Percentiles rank a stretch among this genome's conserved stretches.
Conservation (phyloP, 2,113 vertebrate species). For the Tyrannus savana region DNA sequence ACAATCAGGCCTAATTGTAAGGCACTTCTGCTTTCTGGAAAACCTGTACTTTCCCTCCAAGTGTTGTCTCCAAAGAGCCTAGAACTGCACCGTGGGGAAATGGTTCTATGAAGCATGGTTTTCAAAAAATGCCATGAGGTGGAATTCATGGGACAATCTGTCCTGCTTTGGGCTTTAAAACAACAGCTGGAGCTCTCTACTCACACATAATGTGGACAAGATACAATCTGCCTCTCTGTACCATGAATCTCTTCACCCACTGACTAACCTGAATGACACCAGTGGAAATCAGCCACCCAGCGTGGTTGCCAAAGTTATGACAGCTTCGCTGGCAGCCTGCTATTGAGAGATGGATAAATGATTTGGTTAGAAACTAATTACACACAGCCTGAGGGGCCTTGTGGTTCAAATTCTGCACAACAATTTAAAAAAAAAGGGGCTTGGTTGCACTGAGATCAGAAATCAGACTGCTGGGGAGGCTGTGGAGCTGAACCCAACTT, state of each 20-base stretch:
- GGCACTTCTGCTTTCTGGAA: conserved; percentile 17
- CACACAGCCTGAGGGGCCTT: conserved; percentile 3
- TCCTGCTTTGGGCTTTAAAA: not conserved
- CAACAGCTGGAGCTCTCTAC: not conserved
- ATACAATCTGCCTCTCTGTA: conserved; percentile 29
- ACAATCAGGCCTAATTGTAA: conserved; percentile 24
- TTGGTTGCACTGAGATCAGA: not conserved
- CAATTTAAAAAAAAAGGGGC: not conserved
- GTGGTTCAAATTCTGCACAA: not conserved
- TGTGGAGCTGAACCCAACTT: not conserved
- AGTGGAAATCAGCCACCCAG: conserved; percentile 46
- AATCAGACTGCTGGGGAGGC: not conserved
- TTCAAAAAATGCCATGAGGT: not conserved
- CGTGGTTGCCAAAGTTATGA: conserved; percentile 27
- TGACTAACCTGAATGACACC: conserved; percentile 50
- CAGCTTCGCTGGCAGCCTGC: conserved; percentile 36
- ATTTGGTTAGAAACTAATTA: conserved; percentile 60
- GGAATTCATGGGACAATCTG: not conserved
- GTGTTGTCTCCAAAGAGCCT: not conserved
- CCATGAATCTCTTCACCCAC: conserved; percentile 9
- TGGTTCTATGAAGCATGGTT: not conserved
- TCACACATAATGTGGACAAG: not conserved
- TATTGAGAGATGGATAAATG: conserved; percentile 54
- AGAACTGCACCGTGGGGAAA: not conserved
- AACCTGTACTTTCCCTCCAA: not conserved